Evolutionary conservation across 1,140 invertebrate species (phyloP).

Genomic region (Formica exsecta): DNA sequence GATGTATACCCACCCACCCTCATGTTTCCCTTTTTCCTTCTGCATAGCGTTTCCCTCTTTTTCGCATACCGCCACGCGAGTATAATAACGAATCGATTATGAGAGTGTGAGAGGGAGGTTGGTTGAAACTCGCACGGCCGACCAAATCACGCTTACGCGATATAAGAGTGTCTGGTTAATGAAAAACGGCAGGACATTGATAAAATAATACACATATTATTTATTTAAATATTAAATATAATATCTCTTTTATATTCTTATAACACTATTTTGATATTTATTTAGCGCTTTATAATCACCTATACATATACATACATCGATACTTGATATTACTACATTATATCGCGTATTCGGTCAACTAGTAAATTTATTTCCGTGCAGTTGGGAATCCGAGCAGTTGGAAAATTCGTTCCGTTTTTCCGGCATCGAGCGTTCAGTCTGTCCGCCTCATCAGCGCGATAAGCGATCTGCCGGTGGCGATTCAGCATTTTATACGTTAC

Average conservation of each 20-base stretch:
- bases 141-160: constrained; percentile 18
- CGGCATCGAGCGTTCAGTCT: constrained; percentile 20
- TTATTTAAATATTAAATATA: background rate
- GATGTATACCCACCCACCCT: constrained; percentile 31
- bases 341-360: background rate
- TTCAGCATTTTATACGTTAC: constrained; percentile 74
- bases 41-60: background rate
- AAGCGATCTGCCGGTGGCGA: constrained; percentile 68
- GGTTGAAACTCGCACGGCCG: constrained; percentile 32
- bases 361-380: too few relatives aligned
- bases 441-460: constrained; percentile 76
- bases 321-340: background rate
- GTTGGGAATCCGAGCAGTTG: background rate
- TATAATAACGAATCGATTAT: background rate
- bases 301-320: background rate
- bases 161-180: constrained; percentile 48
- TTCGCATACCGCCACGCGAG: background rate
- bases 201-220: background rate
- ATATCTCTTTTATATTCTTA: background rate
- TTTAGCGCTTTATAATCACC: background rate
- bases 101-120: constrained; percentile 1
- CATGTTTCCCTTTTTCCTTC: constrained; percentile 29
- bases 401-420: background rate
- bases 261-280: background rate
- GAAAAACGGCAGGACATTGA: background rate